phyloP scores from a whole-genome alignment of 2,797 vertebrate genomes.

The Margarornis squamiger region DNA sequence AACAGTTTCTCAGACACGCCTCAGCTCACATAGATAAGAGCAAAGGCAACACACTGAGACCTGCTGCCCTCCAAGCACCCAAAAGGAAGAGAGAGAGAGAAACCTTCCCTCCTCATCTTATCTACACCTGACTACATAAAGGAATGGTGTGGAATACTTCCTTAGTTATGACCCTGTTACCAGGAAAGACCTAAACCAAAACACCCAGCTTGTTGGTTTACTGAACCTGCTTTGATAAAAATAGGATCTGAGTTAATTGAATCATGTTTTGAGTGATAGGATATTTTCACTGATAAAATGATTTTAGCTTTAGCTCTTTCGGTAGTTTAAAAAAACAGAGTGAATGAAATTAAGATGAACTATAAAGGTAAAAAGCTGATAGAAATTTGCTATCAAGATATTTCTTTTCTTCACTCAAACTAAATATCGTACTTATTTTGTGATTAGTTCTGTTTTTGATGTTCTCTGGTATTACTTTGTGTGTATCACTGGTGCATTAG shows the following conservation, averaged over 20 bases:
- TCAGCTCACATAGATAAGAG: too few species aligned
- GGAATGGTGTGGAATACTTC: too few species aligned
- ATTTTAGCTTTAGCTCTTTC: neutral
- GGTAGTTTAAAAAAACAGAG: neutral
- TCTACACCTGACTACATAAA: too few species aligned
- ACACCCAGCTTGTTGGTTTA: neutral
- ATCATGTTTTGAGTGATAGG: neutral
- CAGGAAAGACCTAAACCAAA: too few species aligned
- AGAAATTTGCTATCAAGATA: neutral
- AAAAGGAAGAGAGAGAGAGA: too few species aligned
- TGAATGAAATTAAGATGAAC: neutral
- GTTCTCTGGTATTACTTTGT: neutral
- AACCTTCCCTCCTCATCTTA: too few species aligned
- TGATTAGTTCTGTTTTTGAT: neutral
- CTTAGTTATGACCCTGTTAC: too few species aligned
- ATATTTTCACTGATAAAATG: neutral
- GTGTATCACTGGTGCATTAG: neutral
- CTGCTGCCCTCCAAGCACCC: too few species aligned
- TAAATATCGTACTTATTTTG: neutral
- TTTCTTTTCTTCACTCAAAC: neutral
- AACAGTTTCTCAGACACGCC: too few species aligned
- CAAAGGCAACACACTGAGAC: too few species aligned
- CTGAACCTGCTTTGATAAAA: neutral
- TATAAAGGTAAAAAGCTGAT: neutral
- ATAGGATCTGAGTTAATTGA: neutral